Percentiles rank a stretch among this genome's conserved stretches.
Evolutionary conservation across 2,113 vertebrate species (phyloP).

Genomic region (Isurus oxyrinchus): DNA sequence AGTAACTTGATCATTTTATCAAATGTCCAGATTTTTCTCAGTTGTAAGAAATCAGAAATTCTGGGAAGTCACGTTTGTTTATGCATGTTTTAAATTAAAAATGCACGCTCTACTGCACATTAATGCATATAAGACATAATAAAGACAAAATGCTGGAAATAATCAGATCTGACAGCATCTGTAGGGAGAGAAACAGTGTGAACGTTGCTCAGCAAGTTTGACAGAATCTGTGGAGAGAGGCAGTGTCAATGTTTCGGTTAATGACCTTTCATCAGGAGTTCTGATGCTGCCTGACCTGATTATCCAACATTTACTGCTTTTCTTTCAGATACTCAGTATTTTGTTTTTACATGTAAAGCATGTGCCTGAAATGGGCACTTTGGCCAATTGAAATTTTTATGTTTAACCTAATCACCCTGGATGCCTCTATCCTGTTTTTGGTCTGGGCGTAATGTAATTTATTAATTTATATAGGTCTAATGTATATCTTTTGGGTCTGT

Average conservation of each 20-base stretch:
- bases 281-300: no score
- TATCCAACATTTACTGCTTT: no score
- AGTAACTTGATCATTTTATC: background rate
- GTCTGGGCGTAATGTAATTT: background rate
- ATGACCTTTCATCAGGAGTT: no score
- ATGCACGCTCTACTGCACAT: background rate
- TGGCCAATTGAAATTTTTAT: background rate
- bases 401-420: background rate
- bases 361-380: background rate
- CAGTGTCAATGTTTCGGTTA: no score
- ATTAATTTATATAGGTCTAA: background rate
- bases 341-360: background rate
- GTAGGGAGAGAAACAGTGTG: no score
- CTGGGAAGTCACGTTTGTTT: background rate
- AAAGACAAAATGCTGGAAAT: no score
- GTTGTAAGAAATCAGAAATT: background rate
- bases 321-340: no score
- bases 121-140: no score
- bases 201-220: no score
- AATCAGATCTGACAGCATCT: no score
- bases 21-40: background rate
- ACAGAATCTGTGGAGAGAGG: no score
- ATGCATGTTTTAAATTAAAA: background rate
- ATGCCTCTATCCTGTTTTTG: background rate
- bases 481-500: background rate